Evolutionary conservation across 2,888 invertebrate species (phyloP).

Genomic region (Perizoma flavofasciatum): DNA sequence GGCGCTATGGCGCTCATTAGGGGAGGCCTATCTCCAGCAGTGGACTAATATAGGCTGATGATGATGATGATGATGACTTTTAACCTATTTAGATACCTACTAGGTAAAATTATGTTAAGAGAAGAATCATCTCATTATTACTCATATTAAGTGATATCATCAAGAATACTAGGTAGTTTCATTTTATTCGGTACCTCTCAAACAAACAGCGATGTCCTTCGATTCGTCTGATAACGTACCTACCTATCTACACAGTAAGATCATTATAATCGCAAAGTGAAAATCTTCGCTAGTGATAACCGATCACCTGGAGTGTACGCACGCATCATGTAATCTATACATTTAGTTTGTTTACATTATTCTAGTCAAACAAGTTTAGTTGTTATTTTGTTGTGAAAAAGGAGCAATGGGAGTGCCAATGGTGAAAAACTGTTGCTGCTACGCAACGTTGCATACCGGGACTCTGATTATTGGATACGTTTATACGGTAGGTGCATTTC

Average conservation of each 20-base stretch:
- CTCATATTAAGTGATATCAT: constrained; percentile 1
- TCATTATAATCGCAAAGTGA: constrained; percentile 29
- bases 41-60: too few relatives aligned
- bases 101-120: too few relatives aligned
- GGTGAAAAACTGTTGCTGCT: constrained; percentile 69
- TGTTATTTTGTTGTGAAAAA: constrained; percentile 9
- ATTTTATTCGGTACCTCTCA: background rate
- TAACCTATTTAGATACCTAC: too few relatives aligned
- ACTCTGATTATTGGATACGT: constrained; percentile 72
- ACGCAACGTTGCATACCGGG: constrained; percentile 65
- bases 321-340: constrained; percentile 28
- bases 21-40: too few relatives aligned
- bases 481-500: constrained; percentile 61
- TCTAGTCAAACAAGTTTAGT: constrained; percentile 25
- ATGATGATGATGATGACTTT: too few relatives aligned
- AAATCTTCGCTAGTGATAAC: constrained; percentile 36
- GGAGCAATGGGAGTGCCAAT: constrained; percentile 70
- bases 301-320: constrained; percentile 12
- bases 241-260: constrained; percentile 6
- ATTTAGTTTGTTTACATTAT: constrained; percentile 29
- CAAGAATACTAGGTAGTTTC: constrained; percentile 6
- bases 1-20: too few relatives aligned
- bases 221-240: constrained; percentile 11
- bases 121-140: too few relatives aligned
- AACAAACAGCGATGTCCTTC: constrained; percentile 15